Evolutionary conservation across 2,113 vertebrate species (phyloP).

Genomic region (Brachyistius frenatus): DNA sequence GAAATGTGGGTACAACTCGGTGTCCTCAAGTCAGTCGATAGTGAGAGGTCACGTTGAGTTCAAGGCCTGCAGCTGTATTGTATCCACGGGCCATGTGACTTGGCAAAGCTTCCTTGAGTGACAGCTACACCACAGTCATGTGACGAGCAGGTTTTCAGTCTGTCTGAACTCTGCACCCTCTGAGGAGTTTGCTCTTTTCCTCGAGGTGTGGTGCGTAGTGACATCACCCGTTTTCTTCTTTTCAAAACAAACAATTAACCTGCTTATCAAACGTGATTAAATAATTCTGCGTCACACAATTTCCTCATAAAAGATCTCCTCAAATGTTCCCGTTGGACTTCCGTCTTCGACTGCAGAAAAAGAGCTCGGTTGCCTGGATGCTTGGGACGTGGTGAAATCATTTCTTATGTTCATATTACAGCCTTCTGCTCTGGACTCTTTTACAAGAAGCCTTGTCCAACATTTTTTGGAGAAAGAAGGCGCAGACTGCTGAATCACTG

Average conservation of each 20-base stretch:
- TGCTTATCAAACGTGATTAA: neutral
- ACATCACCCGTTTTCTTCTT: slow-evolving; percentile 10
- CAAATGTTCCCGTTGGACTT: neutral
- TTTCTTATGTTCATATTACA: slow-evolving; percentile 30
- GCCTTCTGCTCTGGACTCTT: slow-evolving; percentile 21
- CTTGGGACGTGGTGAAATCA: slow-evolving; percentile 29
- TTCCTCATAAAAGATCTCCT: neutral
- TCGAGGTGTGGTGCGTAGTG: neutral
- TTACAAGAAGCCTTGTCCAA: slow-evolving; percentile 13
- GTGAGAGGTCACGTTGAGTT: slow-evolving; percentile 14
- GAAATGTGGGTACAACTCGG: neutral
- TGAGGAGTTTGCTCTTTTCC: neutral
- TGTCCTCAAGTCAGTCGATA: slow-evolving; percentile 24
- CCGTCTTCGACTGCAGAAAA: slow-evolving; percentile 23
- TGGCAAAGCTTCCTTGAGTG: neutral
- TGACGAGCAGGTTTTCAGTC: neutral
- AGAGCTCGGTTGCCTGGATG: neutral
- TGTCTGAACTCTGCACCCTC: neutral
- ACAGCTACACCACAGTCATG: slow-evolving; percentile 8
- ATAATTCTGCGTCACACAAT: too few relatives aligned
- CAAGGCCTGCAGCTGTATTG: neutral
- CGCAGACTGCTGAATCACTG: slow-evolving; percentile 35
- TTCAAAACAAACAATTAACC: neutral
- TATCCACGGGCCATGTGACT: slow-evolving; percentile 21
- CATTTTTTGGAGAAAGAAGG: slow-evolving; percentile 33